phyloP scores from a whole-genome alignment of 1,140 invertebrate genomes.

The Wiebesia pumilae region DNA sequence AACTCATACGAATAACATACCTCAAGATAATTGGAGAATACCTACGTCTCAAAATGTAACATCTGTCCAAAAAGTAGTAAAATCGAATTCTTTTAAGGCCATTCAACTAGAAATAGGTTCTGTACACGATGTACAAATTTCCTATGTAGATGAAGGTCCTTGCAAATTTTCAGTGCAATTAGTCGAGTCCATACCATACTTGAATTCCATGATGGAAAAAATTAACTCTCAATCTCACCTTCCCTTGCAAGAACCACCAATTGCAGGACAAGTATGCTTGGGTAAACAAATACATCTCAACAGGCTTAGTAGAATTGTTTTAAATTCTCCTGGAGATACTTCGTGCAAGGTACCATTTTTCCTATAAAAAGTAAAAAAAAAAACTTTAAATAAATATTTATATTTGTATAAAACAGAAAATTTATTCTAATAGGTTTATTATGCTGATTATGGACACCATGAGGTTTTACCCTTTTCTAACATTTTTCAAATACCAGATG shows the following conservation, averaged over 20 bases:
- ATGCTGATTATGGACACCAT: slow-evolving; percentile 86
- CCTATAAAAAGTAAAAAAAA: not conserved
- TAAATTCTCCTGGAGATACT: slow-evolving; percentile 79
- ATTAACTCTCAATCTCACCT: slow-evolving; percentile 76
- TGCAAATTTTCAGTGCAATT: slow-evolving; percentile 84
- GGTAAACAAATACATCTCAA: slow-evolving; percentile 80
- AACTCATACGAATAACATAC: slow-evolving; percentile 1
- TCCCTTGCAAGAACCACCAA: slow-evolving; percentile 78
- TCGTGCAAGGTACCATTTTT: slow-evolving; percentile 61
- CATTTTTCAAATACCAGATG: slow-evolving; percentile 82
- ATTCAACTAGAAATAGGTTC: slow-evolving; percentile 77
- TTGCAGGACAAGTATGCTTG: slow-evolving; percentile 83
- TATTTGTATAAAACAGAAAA: not conserved
- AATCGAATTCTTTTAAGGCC: slow-evolving; percentile 76
- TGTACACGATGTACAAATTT: slow-evolving; percentile 81
- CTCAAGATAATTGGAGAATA: slow-evolving; percentile 39
- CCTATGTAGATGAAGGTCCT: slow-evolving; percentile 85
- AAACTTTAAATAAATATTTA: not conserved
- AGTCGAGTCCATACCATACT: slow-evolving; percentile 74
- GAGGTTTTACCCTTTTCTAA: slow-evolving; percentile 81
- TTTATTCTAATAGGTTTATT: slow-evolving; percentile 79
- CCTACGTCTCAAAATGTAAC: slow-evolving; percentile 19
- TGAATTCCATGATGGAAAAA: slow-evolving; percentile 81
- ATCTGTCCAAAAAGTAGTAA: slow-evolving; percentile 37
- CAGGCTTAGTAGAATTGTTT: slow-evolving; percentile 82